These are phyloP conservation scores for Charaxes varanes DNA, from an alignment of 1,140 invertebrate species.

Conservation along the genomic window DNA sequence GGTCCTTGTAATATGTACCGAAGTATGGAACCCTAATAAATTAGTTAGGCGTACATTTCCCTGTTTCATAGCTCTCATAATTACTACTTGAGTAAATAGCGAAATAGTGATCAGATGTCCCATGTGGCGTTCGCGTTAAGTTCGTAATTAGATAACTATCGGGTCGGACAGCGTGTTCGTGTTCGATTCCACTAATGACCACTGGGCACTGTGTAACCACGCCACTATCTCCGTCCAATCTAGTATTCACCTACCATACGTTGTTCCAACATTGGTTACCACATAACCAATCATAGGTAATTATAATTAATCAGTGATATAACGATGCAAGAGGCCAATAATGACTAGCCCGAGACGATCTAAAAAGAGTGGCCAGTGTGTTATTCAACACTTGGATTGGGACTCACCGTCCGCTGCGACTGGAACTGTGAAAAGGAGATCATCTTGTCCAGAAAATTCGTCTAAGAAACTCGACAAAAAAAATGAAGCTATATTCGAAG, in stretches of 20 bases:
- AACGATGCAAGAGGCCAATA: conserved; percentile 53
- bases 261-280: conserved; percentile 44
- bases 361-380: conserved; percentile 56
- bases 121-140: conserved; percentile 42
- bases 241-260: conserved; percentile 28
- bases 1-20: too few relatives aligned
- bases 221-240: conserved; percentile 26
- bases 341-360: conserved; percentile 70
- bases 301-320: conserved; percentile 19
- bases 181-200: conserved; percentile 46
- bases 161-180: conserved; percentile 38
- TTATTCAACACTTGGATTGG: conserved; percentile 76
- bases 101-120: conserved; percentile 19
- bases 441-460: conserved; percentile 67
- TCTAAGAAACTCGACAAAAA: conserved; percentile 23
- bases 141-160: conserved; percentile 66
- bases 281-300: conserved; percentile 14
- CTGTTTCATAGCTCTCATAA: too few relatives aligned
- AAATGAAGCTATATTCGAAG: conserved; percentile 46
- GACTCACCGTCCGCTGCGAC: conserved; percentile 80
- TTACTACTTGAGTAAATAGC: too few relatives aligned
- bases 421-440: conserved; percentile 78
- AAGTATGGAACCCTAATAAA: too few relatives aligned
- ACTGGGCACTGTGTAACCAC: conserved; percentile 30
- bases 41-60: background rate